Evolutionary conservation across 2,888 invertebrate species (phyloP).

Genomic region (Tipula helvola): DNA sequence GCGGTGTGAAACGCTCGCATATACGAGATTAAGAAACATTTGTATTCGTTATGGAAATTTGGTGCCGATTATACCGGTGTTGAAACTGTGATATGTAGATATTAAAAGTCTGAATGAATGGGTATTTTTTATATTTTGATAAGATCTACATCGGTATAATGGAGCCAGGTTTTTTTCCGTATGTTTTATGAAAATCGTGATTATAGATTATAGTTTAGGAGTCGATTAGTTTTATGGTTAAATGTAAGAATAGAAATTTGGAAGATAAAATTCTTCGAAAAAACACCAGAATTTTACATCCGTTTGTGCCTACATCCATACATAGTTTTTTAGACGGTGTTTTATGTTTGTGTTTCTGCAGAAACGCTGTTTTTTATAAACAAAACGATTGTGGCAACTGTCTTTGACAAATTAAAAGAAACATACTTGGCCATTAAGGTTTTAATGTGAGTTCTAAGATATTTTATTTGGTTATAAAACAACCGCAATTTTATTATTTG

Average conservation of each 20-base stretch:
- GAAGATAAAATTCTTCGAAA: neutral
- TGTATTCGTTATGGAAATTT: neutral
- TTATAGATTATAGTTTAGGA: neutral
- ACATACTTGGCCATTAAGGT: neutral
- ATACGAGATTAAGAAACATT: neutral
- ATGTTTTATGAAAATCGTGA: neutral
- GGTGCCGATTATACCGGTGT: neutral
- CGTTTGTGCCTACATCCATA: neutral
- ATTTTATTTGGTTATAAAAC: neutral
- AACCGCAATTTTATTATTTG: neutral
- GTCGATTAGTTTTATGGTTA: neutral
- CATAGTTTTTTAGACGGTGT: neutral
- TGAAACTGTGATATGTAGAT: neutral
- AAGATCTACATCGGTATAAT: neutral
- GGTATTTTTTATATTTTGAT: conserved; percentile 4
- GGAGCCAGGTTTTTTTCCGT: neutral
- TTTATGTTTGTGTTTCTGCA: neutral
- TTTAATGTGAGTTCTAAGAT: neutral
- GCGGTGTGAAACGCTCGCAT: neutral
- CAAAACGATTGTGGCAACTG: neutral
- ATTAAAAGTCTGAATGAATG: neutral
- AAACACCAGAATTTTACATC: neutral
- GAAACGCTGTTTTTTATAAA: neutral
- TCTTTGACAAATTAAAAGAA: neutral
- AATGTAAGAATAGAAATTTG: neutral